phyloP scores from a whole-genome alignment of 2,888 invertebrate genomes.

The Polyommatus icarus region DNA sequence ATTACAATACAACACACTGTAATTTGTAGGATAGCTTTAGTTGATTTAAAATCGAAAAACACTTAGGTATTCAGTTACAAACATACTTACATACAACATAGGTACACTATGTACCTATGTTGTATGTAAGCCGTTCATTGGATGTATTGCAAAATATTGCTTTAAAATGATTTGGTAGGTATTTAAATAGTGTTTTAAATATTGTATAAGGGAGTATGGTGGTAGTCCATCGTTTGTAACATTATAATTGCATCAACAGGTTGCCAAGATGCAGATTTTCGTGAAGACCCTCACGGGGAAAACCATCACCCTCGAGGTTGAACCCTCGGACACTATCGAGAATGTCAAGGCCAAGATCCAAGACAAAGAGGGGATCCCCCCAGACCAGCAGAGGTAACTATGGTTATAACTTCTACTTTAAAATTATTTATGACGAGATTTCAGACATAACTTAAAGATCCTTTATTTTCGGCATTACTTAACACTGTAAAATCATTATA shows the following conservation, averaged over 20 bases:
- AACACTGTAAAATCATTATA: too few species aligned
- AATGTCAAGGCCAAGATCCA: constrained; percentile 97
- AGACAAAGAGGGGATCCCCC: constrained; percentile 93
- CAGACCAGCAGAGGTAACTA: constrained; percentile 86
- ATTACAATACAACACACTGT: too few species aligned
- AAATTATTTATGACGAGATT: neutral
- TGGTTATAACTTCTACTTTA: neutral
- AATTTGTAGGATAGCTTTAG: too few species aligned
- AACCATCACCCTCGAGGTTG: constrained; percentile 96
- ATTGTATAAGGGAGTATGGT: neutral
- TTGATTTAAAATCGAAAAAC: too few species aligned
- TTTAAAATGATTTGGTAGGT: neutral
- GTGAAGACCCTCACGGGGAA: constrained; percentile 97
- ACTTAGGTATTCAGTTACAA: too few species aligned
- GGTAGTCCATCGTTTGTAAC: neutral
- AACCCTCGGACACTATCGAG: constrained; percentile 95
- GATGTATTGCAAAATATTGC: too few species aligned
- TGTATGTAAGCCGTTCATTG: too few species aligned
- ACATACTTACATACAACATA: too few species aligned
- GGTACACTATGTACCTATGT: too few species aligned
- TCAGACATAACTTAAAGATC: neutral
- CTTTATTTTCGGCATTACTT: neutral
- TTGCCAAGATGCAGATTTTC: constrained; percentile 94
- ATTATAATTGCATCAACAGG: constrained; percentile 43
- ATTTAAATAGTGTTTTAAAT: neutral